Conservation (phyloP, 2,888 invertebrate genomes). For the Perizoma affinitatum region DNA sequence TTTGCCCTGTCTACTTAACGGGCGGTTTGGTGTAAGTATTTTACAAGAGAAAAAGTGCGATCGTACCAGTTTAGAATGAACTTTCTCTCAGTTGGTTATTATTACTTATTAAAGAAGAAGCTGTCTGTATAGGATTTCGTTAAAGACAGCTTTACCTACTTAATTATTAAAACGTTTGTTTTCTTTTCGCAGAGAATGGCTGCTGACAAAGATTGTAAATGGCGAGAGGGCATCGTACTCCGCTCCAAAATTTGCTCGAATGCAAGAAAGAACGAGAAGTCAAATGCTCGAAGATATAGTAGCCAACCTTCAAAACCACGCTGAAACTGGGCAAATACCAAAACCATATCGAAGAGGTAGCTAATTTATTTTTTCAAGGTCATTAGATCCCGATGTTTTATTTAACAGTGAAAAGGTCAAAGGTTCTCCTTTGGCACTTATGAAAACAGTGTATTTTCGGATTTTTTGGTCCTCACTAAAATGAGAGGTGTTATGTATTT, state of each 20-base stretch:
- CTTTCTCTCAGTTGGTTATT: neutral
- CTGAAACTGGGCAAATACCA: slow-evolving; percentile 97
- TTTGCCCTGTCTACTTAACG: too few relatives aligned
- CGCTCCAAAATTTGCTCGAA: slow-evolving; percentile 96
- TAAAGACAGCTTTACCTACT: neutral
- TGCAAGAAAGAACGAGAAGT: slow-evolving; percentile 96
- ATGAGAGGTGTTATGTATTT: too few relatives aligned
- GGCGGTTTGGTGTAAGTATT: neutral
- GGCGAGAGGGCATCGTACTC: slow-evolving; percentile 97
- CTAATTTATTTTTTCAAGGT: neutral
- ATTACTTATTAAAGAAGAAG: too few relatives aligned
- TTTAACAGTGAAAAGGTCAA: too few relatives aligned
- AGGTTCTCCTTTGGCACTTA: too few relatives aligned
- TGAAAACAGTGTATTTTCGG: too few relatives aligned
- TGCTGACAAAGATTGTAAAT: slow-evolving; percentile 96
- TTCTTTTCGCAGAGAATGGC: slow-evolving; percentile 89
- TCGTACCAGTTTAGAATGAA: slow-evolving; percentile 6
- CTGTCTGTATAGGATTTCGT: too few relatives aligned
- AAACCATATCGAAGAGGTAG: slow-evolving; percentile 94
- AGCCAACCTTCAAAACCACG: slow-evolving; percentile 96
- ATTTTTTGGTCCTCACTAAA: too few relatives aligned
- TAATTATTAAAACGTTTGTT: neutral
- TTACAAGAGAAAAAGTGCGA: neutral
- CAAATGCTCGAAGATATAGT: slow-evolving; percentile 98
- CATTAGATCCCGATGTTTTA: too few relatives aligned